A percentile compares a stretch with the other conserved stretches of the same genome.
Conservation (phyloP, 2,113 vertebrate genomes). For the Procavia capensis region DNA sequence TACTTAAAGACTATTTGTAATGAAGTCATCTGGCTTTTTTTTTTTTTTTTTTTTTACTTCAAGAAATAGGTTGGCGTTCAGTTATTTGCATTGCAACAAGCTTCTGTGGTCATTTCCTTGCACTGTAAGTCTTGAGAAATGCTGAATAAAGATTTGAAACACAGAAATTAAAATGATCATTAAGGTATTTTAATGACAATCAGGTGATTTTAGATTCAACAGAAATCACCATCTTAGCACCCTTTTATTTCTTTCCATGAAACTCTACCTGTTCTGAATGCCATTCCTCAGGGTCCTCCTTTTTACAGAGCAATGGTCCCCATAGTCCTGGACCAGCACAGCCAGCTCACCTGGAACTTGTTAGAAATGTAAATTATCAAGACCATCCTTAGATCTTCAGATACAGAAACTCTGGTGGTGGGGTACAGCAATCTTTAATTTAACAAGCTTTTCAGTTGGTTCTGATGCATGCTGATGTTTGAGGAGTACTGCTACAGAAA, state of each 20-base stretch:
- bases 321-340: neutral
- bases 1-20: neutral
- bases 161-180: neutral
- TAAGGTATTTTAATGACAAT: neutral
- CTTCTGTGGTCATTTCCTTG: neutral
- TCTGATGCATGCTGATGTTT: neutral
- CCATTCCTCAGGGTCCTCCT: neutral
- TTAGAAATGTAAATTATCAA: constrained; percentile 26
- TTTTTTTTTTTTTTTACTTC: neutral
- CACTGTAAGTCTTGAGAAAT: neutral
- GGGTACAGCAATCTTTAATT: neutral
- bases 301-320: neutral
- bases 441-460: neutral
- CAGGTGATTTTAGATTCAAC: neutral
- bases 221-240: neutral
- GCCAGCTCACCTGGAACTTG: neutral
- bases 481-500: neutral
- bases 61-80: neutral
- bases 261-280: neutral
- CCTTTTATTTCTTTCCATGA: neutral
- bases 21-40: neutral
- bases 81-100: neutral
- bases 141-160: neutral
- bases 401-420: neutral
- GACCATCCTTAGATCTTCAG: neutral